Percentiles rank a stretch among this genome's conserved stretches.
Evolutionary conservation across 2,797 vertebrate species (phyloP).

Genomic region (Telmatherina bonti): DNA sequence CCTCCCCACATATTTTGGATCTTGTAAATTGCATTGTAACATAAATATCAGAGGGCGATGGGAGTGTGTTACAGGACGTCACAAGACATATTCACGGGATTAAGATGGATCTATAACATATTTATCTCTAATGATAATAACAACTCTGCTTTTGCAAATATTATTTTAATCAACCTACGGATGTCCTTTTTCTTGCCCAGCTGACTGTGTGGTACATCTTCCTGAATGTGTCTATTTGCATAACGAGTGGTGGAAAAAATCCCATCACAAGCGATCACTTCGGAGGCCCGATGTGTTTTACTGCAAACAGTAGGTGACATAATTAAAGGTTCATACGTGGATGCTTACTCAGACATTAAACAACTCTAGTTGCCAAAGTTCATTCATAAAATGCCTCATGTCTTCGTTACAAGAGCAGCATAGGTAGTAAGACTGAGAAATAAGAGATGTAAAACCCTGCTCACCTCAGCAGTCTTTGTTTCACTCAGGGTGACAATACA

Average conservation of each 20-base stretch:
- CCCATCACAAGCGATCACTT: neutral
- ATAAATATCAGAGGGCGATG: too few relatives aligned
- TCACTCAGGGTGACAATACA: constrained; percentile 36
- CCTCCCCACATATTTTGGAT: too few relatives aligned
- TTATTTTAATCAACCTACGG: neutral
- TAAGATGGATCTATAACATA: too few relatives aligned
- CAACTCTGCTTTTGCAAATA: neutral
- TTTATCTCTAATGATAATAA: too few relatives aligned
- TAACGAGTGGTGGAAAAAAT: neutral
- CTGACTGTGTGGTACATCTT: neutral
- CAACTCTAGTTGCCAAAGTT: neutral
- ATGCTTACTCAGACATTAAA: neutral
- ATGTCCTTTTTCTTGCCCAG: too few relatives aligned
- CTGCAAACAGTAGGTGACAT: neutral
- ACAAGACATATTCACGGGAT: too few relatives aligned
- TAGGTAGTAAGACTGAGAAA: constrained; percentile 1
- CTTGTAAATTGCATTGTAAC: too few relatives aligned
- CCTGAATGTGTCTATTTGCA: neutral
- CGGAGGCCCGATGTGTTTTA: neutral
- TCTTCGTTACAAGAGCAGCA: constrained; percentile 12
- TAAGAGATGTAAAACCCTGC: constrained; percentile 21
- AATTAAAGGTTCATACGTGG: neutral
- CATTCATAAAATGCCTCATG: constrained; percentile 5
- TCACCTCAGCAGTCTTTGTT: constrained; percentile 32
- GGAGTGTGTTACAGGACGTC: too few relatives aligned